A percentile compares a stretch with the other conserved stretches of the same genome.
Evolutionary conservation across 2,888 invertebrate genomes (phyloP).

Genomic region (Philereme vetulata): DNA sequence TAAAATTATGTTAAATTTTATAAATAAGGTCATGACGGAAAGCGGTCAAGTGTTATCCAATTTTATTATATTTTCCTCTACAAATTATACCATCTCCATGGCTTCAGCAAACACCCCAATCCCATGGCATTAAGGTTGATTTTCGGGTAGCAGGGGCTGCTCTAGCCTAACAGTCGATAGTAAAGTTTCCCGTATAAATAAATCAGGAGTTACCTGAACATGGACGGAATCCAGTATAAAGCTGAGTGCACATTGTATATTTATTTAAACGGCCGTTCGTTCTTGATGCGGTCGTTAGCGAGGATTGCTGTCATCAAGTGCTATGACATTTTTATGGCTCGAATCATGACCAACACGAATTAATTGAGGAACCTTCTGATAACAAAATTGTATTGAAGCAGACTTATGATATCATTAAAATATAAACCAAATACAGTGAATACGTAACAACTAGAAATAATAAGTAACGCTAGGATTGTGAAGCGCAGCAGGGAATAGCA

Average conservation of each 20-base stretch:
- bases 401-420: no score
- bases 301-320: constrained; percentile 17
- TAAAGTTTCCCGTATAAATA: constrained; percentile 20
- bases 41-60: constrained; percentile 7
- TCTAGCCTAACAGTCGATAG: constrained; percentile 10
- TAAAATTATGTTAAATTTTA: no score
- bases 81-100: neutral
- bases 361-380: no score
- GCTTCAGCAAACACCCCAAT: constrained; percentile 9
- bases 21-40: no score
- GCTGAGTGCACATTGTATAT: constrained; percentile 17
- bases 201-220: constrained; percentile 17
- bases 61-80: constrained; percentile 17
- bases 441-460: no score
- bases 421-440: no score
- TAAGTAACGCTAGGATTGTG: no score
- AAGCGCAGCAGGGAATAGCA: no score
- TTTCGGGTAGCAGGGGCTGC: constrained; percentile 1
- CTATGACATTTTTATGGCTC: constrained; percentile 18
- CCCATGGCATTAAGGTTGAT: constrained; percentile 1
- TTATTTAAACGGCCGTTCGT: constrained; percentile 16
- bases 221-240: neutral
- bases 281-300: constrained; percentile 15
- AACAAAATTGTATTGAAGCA: no score
- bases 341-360: constrained; percentile 1